Evolutionary conservation across 1,140 invertebrate species (phyloP).

Genomic region (Temnothorax nylanderi): DNA sequence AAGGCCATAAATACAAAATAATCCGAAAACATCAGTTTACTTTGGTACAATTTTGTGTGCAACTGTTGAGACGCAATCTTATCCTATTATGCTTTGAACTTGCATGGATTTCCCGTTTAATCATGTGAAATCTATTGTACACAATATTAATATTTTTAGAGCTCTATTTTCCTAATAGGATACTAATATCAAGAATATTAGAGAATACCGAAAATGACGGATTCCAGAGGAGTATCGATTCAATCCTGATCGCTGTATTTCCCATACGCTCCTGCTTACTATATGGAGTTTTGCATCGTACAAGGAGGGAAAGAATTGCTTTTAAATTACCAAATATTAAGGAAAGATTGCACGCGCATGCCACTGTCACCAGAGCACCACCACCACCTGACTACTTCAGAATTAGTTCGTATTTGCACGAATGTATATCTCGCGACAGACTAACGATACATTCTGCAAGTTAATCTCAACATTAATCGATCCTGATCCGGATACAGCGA

Average conservation of each 20-base stretch:
- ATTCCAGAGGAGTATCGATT: constrained; percentile 54
- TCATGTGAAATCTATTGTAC: background rate
- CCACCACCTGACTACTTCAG: constrained; percentile 78
- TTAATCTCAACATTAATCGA: constrained; percentile 53
- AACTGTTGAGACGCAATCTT: background rate
- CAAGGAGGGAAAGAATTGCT: constrained; percentile 52
- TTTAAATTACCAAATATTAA: constrained; percentile 51
- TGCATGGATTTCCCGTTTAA: background rate
- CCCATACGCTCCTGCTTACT: constrained; percentile 60
- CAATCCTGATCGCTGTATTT: constrained; percentile 51
- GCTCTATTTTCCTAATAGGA: background rate
- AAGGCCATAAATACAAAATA: background rate
- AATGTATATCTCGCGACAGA: background rate
- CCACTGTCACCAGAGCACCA: constrained; percentile 80
- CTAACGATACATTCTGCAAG: constrained; percentile 45
- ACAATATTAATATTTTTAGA: background rate
- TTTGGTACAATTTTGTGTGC: background rate
- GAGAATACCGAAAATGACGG: constrained; percentile 14
- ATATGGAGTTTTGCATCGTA: constrained; percentile 27
- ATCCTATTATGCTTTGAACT: background rate
- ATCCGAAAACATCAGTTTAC: background rate
- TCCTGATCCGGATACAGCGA: constrained; percentile 6
- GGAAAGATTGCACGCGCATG: constrained; percentile 77
- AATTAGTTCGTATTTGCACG: constrained; percentile 61
- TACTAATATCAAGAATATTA: background rate